Evolutionary conservation across 2,797 vertebrate genomes (phyloP).

Genomic region (Melanotaenia nigrans): DNA sequence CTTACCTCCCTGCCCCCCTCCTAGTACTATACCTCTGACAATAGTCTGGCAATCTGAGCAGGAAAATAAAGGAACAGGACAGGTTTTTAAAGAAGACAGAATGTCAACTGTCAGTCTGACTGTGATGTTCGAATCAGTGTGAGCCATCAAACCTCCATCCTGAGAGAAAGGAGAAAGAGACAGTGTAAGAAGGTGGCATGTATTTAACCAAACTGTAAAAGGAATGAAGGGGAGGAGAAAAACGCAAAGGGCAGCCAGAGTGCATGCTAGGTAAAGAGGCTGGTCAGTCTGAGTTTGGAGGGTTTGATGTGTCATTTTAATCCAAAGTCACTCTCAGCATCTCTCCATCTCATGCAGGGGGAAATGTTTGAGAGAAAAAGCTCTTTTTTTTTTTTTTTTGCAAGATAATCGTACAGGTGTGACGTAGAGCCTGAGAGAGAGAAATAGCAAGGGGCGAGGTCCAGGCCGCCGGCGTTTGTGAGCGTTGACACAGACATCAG

Average conservation of each 20-base stretch:
- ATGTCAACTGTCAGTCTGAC: conserved; percentile 88
- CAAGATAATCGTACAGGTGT: conserved; percentile 25
- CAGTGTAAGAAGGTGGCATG: conserved; percentile 26
- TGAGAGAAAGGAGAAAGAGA: conserved; percentile 42
- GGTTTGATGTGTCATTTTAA: conserved; percentile 58
- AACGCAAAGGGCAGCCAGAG: conserved; percentile 49
- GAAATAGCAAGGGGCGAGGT: conserved; percentile 22
- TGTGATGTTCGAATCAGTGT: conserved; percentile 69
- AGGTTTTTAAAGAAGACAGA: conserved; percentile 81
- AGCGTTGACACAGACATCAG: conserved; percentile 73
- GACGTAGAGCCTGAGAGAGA: conserved; percentile 13
- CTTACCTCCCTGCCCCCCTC: background rate
- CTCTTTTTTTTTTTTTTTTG: conserved; percentile 30
- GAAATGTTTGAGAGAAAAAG: conserved; percentile 33
- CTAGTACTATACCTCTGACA: conserved; percentile 71
- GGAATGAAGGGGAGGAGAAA: conserved; percentile 7
- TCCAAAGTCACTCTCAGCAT: conserved; percentile 53
- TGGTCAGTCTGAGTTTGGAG: conserved; percentile 50
- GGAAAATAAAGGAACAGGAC: conserved; percentile 73
- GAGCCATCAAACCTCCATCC: conserved; percentile 69
- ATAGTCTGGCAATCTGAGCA: conserved; percentile 75
- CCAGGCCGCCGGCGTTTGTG: conserved; percentile 47
- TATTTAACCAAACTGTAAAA: conserved; percentile 49
- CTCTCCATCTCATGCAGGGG: conserved; percentile 42
- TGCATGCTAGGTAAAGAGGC: conserved; percentile 41